Conservation (phyloP, 2,113 vertebrate genomes). For the Mastomys coucha region DNA sequence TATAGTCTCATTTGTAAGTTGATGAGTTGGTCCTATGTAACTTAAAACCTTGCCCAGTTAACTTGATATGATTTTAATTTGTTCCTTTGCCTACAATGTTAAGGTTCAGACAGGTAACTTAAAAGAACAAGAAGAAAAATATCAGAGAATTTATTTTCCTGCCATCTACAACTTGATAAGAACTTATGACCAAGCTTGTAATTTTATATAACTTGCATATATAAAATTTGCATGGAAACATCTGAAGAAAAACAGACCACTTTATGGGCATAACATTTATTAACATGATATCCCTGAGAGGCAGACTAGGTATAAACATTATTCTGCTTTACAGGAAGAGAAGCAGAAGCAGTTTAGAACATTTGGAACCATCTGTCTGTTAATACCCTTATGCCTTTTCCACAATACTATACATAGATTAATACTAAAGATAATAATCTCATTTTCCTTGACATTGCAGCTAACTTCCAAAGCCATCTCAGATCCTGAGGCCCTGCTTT, state of each 20-base stretch:
- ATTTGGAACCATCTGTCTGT: constrained; percentile 14
- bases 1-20: constrained; percentile 21
- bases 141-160: constrained; percentile 39
- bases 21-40: neutral
- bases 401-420: constrained; percentile 36
- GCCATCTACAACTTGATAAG: constrained; percentile 19
- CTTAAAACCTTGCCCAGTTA: constrained; percentile 27
- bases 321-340: constrained; percentile 64
- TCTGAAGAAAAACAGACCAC: constrained; percentile 24
- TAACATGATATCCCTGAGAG: constrained; percentile 79
- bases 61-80: constrained; percentile 45
- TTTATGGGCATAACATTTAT: constrained; percentile 73
- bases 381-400: constrained; percentile 37
- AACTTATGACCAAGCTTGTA: neutral
- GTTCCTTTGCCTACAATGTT: constrained; percentile 10
- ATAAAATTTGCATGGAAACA: neutral
- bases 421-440: constrained; percentile 31
- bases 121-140: constrained; percentile 28
- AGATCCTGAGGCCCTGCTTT: constrained; percentile 41
- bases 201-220: constrained; percentile 24
- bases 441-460: neutral
- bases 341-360: constrained; percentile 55
- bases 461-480: constrained; percentile 21
- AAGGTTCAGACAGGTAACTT: constrained; percentile 52
- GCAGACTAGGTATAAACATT: constrained; percentile 75